Percentiles rank a stretch among this genome's conserved stretches.
Conservation (phyloP, 2,113 vertebrate species). For the Toxostoma redivivum region DNA sequence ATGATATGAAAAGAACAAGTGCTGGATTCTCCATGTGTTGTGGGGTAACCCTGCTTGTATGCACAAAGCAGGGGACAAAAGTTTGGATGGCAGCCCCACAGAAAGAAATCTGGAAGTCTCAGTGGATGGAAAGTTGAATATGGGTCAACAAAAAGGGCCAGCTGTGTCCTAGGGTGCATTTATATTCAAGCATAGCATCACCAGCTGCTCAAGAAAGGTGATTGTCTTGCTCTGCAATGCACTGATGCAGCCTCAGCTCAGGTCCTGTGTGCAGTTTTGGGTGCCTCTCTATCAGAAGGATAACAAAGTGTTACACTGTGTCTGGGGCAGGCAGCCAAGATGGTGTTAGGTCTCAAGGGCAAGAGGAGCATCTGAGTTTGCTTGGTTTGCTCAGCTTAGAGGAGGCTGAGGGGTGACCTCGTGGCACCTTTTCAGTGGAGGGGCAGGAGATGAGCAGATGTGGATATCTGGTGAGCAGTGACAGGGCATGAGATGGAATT, state of each 20-base stretch:
- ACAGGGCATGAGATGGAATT: background rate
- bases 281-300: accelerated
- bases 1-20: accelerated
- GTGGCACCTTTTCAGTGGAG: accelerated
- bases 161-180: background rate
- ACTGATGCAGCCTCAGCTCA: accelerated
- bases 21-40: background rate
- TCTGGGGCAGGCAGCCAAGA: background rate
- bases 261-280: background rate
- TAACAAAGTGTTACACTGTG: background rate
- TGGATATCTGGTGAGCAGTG: background rate
- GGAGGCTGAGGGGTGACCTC: background rate
- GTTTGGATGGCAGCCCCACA: accelerated
- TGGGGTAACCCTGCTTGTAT: accelerated
- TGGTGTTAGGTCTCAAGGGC: background rate
- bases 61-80: accelerated
- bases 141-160: background rate
- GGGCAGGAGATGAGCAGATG: accelerated
- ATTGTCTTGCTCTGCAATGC: background rate
- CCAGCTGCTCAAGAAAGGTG: accelerated
- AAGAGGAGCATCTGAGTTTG: background rate
- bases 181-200: background rate
- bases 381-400: background rate
- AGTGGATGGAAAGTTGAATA: background rate
- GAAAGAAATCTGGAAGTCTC: background rate